These are phyloP conservation scores for Geotrypetes seraphini DNA, from an alignment of 2,797 vertebrate species.

Conservation along the genomic window DNA sequence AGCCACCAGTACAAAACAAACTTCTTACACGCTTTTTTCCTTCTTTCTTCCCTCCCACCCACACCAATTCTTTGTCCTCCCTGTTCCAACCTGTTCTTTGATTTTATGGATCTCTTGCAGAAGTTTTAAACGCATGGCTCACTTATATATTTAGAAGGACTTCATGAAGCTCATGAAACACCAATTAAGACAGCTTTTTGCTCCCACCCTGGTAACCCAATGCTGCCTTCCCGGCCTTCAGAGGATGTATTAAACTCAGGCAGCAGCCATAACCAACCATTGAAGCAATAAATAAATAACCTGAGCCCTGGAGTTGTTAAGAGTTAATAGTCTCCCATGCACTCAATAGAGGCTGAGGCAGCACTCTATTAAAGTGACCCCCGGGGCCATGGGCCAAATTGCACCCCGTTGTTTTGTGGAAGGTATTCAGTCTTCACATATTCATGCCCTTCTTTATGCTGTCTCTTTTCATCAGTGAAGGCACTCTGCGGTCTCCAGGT, in stretches of 20 bases:
- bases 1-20: no score
- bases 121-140: conserved; percentile 50
- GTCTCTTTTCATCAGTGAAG: conserved; percentile 78
- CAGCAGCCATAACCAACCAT: conserved; percentile 73
- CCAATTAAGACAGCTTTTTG: conserved; percentile 69
- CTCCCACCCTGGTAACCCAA: conserved; percentile 59
- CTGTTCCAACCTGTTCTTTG: conserved; percentile 36
- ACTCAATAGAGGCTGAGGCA: conserved; percentile 92
- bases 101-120: conserved; percentile 50
- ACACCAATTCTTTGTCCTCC: neutral
- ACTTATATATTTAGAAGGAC: conserved; percentile 66
- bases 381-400: conserved; percentile 80
- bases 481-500: conserved; percentile 66
- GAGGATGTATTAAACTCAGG: conserved; percentile 64
- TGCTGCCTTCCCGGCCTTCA: conserved; percentile 56
- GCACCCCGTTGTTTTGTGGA: conserved; percentile 75
- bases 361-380: conserved; percentile 99
- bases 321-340: conserved; percentile 95
- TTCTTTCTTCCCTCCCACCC: conserved; percentile 1
- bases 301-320: conserved; percentile 75
- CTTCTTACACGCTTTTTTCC: no score
- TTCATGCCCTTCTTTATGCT: conserved; percentile 95
- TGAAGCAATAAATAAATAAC: conserved; percentile 89
- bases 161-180: conserved; percentile 61
- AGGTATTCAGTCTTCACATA: conserved; percentile 93